phyloP scores from a whole-genome alignment of 2,888 invertebrate species.

The Aplocera efformata region DNA sequence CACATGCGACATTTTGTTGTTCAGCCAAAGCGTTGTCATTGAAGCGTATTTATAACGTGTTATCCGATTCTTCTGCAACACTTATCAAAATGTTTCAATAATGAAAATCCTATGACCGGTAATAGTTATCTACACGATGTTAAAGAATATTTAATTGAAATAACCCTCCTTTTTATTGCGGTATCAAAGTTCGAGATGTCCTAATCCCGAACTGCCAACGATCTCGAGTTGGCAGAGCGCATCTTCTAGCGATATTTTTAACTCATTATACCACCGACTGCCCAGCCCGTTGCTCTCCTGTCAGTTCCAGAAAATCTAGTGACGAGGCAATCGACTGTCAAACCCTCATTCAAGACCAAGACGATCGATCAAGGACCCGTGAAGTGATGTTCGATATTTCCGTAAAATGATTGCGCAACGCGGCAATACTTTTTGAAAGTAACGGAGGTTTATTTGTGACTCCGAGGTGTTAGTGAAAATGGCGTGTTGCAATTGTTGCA shows the following conservation, averaged over 20 bases:
- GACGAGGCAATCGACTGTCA: constrained; percentile 51
- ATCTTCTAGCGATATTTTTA: constrained; percentile 79
- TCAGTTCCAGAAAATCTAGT: constrained; percentile 62
- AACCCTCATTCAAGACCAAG: constrained; percentile 33
- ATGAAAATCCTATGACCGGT: too few relatives aligned
- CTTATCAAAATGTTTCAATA: too few relatives aligned
- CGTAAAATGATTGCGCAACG: constrained; percentile 61
- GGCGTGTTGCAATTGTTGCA: constrained; percentile 85
- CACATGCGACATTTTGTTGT: neutral
- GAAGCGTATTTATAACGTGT: too few relatives aligned
- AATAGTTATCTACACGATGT: neutral
- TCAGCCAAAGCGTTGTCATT: neutral
- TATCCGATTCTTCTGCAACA: too few relatives aligned
- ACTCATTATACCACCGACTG: constrained; percentile 76
- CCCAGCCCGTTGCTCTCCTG: constrained; percentile 68
- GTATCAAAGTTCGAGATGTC: constrained; percentile 73
- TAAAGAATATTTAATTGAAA: constrained; percentile 13
- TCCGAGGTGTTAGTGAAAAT: constrained; percentile 47
- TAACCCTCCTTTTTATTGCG: constrained; percentile 39
- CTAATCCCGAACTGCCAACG: constrained; percentile 57
- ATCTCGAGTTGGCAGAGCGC: constrained; percentile 74
- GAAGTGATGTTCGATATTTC: constrained; percentile 14
- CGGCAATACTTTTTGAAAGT: constrained; percentile 35
- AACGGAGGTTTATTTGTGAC: constrained; percentile 46
- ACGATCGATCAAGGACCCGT: constrained; percentile 28